Evolutionary conservation across 2,113 vertebrate genomes (phyloP).

Genomic region (Oreotragus oreotragus): DNA sequence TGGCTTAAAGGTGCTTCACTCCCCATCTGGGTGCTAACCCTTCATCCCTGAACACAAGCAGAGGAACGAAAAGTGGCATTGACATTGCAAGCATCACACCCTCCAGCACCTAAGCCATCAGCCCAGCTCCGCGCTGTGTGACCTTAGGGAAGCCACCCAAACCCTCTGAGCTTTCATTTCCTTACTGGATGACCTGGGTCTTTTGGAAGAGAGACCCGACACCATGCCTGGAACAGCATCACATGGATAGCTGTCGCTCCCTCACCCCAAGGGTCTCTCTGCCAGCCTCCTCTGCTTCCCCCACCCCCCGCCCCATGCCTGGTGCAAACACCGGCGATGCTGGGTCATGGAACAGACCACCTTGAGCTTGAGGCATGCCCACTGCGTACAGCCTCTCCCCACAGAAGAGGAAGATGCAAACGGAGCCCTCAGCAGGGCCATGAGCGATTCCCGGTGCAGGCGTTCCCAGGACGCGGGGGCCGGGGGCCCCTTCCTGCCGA

Average conservation of each 20-base stretch:
- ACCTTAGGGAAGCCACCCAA: too few species aligned
- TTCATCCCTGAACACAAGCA: not conserved
- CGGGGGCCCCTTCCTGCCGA: not conserved
- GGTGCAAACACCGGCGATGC: fast-evolving
- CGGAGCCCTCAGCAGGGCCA: fast-evolving
- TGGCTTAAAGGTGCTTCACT: not conserved
- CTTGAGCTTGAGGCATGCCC: not conserved
- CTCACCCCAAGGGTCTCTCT: fast-evolving
- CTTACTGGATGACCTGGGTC: not conserved
- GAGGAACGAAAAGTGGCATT: fast-evolving
- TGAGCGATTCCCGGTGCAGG: fast-evolving
- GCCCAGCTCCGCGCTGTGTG: not conserved
- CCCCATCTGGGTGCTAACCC: too few species aligned
- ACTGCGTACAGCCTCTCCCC: fast-evolving
- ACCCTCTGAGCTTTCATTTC: not conserved
- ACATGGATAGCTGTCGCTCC: fast-evolving
- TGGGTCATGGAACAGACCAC: not conserved
- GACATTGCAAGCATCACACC: fast-evolving
- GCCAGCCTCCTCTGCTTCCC: not conserved
- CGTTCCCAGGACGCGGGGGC: not conserved
- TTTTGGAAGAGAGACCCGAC: not conserved
- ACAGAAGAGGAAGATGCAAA: fast-evolving
- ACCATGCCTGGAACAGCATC: fast-evolving
- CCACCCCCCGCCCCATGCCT: fast-evolving
- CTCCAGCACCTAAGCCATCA: not conserved